phyloP scores from a whole-genome alignment of 2,113 vertebrate species.

The Sprattus sprattus region DNA sequence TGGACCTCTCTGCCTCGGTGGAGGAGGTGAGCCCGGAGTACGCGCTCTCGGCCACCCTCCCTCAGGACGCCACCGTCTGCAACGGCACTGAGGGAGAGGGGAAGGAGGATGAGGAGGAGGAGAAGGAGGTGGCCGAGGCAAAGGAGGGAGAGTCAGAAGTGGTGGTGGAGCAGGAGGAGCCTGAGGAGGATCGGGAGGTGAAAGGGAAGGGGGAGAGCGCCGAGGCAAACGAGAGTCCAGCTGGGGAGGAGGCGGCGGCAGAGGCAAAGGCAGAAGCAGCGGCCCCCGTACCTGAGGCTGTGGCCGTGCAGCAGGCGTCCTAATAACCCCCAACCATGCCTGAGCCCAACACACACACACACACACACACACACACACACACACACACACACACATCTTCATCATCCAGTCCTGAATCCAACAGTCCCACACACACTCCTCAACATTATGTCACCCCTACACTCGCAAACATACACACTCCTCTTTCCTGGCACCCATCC shows the following conservation, averaged over 20 bases:
- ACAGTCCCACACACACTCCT: not conserved
- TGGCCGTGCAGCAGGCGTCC: conserved; percentile 26
- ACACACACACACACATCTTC: not conserved
- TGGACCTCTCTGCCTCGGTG: conserved; percentile 62
- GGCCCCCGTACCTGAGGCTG: not conserved
- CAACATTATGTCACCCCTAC: too few relatives aligned
- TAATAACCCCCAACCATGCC: conserved; percentile 21
- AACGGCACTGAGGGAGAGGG: conserved; percentile 43
- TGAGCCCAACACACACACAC: not conserved
- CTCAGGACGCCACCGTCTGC: conserved; percentile 47
- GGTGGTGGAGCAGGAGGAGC: not conserved
- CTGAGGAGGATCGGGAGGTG: not conserved
- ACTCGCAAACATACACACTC: not conserved
- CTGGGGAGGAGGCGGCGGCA: conserved; percentile 19
- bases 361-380: conserved; percentile 17
- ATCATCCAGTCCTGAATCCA: not conserved
- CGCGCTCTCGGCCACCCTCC: conserved; percentile 66
- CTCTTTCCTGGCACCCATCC: not conserved
- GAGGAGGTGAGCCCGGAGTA: conserved; percentile 65
- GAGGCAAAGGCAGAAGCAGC: not conserved
- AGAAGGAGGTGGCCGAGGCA: conserved; percentile 4
- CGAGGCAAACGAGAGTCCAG: not conserved
- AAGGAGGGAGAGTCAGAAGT: not conserved
- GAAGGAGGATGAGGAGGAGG: conserved; percentile 30
- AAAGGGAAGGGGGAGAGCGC: not conserved